These are phyloP conservation scores for Dynastes hyllus DNA, from an alignment of 2,888 invertebrate genomes.

Conservation along the genomic window DNA sequence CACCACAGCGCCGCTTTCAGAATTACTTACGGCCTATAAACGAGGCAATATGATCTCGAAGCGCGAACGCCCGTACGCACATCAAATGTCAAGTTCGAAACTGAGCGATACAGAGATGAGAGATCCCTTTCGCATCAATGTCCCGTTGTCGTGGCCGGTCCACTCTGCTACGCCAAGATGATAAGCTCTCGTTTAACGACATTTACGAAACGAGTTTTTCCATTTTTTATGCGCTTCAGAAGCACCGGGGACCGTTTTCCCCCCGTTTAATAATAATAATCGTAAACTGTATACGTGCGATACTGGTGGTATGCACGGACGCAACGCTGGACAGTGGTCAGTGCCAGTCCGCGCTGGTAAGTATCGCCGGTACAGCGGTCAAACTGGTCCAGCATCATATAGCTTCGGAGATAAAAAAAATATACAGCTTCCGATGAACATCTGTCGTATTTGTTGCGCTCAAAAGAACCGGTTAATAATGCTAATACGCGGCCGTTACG, in stretches of 20 bases:
- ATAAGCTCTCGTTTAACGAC: slow-evolving; percentile 57
- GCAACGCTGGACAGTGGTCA: slow-evolving; percentile 66
- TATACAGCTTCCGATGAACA: slow-evolving; percentile 66
- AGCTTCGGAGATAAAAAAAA: slow-evolving; percentile 58
- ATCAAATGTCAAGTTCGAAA: slow-evolving; percentile 47
- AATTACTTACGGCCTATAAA: slow-evolving; percentile 43
- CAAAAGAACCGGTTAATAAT: slow-evolving; percentile 63
- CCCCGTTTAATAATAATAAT: slow-evolving; percentile 47
- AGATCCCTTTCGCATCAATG: slow-evolving; percentile 9
- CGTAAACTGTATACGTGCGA: slow-evolving; percentile 43
- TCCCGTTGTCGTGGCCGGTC: background rate
- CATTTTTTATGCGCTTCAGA: slow-evolving; percentile 52
- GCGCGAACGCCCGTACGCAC: slow-evolving; percentile 23
- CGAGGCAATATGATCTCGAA: slow-evolving; percentile 37
- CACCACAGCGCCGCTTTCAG: background rate
- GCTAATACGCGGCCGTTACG: slow-evolving; percentile 52
- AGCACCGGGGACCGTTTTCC: slow-evolving; percentile 42
- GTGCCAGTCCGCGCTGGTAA: slow-evolving; percentile 55
- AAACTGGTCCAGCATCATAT: slow-evolving; percentile 65
- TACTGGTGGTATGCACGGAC: slow-evolving; percentile 15
- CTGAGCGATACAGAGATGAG: slow-evolving; percentile 23
- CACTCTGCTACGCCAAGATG: slow-evolving; percentile 42
- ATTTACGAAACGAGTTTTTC: slow-evolving; percentile 61
- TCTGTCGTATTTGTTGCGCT: slow-evolving; percentile 64
- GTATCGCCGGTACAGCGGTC: slow-evolving; percentile 36